These are phyloP conservation scores for Archivesica marissinica DNA, from an alignment of 1,140 invertebrate species.

Conservation along the genomic window DNA sequence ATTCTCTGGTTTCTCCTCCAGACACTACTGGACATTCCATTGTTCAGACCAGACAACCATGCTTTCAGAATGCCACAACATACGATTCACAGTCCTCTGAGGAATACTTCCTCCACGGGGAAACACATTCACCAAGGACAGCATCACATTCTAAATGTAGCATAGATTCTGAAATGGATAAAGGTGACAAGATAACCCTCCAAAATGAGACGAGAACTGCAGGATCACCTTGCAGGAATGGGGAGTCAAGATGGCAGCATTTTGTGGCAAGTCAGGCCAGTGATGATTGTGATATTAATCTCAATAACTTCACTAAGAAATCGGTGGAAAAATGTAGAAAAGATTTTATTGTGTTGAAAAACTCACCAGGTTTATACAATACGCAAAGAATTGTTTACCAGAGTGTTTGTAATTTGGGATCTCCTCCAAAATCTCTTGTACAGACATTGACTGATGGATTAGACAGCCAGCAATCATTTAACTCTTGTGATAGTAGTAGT, in stretches of 20 bases:
- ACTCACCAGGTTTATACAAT: conserved; percentile 12
- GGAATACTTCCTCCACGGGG: neutral
- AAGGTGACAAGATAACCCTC: too few relatives aligned
- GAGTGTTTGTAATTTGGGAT: neutral
- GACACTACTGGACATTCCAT: neutral
- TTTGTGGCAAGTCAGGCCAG: conserved; percentile 48
- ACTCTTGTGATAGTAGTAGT: neutral
- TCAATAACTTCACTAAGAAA: conserved; percentile 47
- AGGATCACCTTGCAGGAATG: too few relatives aligned
- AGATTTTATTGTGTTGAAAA: conserved; percentile 27
- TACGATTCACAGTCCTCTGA: conserved; percentile 4
- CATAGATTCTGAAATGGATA: too few relatives aligned
- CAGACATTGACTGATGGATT: neutral
- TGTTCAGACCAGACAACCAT: neutral
- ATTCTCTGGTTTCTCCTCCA: neutral
- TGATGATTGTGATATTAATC: conserved; percentile 49
- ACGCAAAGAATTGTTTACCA: conserved; percentile 20
- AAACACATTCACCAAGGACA: neutral
- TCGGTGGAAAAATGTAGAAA: neutral
- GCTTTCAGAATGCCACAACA: neutral
- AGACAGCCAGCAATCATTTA: neutral
- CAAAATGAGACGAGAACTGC: too few relatives aligned
- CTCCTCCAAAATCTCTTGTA: neutral
- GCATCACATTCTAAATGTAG: neutral
- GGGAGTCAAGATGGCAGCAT: conserved; percentile 60